Percentiles rank a stretch among this genome's conserved stretches.
phyloP scores from a whole-genome alignment of 2,797 vertebrate species.

The Furcifer pardalis region DNA sequence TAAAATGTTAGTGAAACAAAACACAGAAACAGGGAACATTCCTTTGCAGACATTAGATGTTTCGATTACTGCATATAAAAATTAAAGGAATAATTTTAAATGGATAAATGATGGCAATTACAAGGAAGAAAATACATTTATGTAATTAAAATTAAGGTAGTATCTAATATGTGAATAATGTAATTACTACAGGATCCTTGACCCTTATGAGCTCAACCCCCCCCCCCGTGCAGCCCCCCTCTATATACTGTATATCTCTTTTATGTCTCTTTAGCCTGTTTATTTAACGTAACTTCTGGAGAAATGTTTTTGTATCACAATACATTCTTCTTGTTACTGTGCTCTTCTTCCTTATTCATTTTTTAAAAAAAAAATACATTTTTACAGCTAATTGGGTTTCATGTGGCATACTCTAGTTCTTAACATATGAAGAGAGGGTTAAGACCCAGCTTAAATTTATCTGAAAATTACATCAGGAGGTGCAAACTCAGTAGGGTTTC shows the following conservation, averaged over 20 bases:
- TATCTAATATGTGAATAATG: conserved; percentile 71
- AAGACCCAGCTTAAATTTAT: background rate
- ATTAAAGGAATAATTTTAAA: conserved; percentile 77
- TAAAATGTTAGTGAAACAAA: conserved; percentile 73
- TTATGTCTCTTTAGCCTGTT: conserved; percentile 38
- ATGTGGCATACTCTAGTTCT: background rate
- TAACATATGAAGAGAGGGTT: background rate
- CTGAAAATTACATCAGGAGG: background rate
- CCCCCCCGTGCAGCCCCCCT: conserved; percentile 48
- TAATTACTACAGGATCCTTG: conserved; percentile 67
- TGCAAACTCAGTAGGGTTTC: background rate
- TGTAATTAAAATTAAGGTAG: conserved; percentile 77
- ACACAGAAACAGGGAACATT: conserved; percentile 74
- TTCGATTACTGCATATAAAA: conserved; percentile 73
- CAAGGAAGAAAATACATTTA: conserved; percentile 76
- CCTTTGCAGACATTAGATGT: conserved; percentile 70
- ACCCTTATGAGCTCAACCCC: conserved; percentile 36
- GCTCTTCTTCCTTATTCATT: background rate
- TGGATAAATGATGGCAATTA: conserved; percentile 76
- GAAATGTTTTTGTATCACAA: background rate
- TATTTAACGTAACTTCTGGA: conserved; percentile 54
- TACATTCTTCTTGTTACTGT: background rate
- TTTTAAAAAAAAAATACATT: background rate
- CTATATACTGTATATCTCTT: background rate
- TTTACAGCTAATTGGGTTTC: background rate